Percentiles rank a stretch among this genome's conserved stretches.
Conservation (phyloP, 1,140 invertebrate genomes). For the Rhizoglyphus robini region DNA sequence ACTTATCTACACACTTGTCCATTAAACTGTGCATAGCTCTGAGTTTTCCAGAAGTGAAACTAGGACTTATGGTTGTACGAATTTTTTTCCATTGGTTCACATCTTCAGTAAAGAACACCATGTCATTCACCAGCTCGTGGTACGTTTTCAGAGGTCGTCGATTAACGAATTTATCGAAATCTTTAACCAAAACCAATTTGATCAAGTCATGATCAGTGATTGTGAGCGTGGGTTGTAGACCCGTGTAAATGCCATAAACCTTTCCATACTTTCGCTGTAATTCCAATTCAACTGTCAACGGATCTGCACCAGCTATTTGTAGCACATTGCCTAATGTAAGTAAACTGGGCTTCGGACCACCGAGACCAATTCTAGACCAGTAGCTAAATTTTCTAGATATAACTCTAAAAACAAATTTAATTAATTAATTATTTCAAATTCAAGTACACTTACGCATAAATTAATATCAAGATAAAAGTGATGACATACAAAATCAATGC, state of each 20-base stretch:
- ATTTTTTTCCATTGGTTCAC: slow-evolving; percentile 42
- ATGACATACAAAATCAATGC: too few species aligned
- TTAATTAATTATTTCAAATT: too few species aligned
- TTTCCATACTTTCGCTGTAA: neutral
- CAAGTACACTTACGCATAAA: too few species aligned
- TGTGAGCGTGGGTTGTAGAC: neutral
- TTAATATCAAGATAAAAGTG: too few species aligned
- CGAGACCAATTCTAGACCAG: slow-evolving; percentile 9
- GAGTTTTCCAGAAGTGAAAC: slow-evolving; percentile 44
- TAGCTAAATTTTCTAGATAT: slow-evolving; percentile 1
- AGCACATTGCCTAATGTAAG: slow-evolving; percentile 3
- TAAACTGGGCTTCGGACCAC: slow-evolving; percentile 9
- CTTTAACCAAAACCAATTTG: slow-evolving; percentile 16
- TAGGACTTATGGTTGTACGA: slow-evolving; percentile 39
- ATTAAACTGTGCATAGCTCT: slow-evolving; percentile 38
- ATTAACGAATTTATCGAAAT: slow-evolving; percentile 15
- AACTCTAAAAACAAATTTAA: too few species aligned
- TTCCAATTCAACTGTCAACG: neutral
- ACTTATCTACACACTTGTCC: neutral
- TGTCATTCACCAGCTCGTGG: slow-evolving; percentile 1
- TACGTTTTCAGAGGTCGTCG: neutral
- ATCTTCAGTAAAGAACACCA: neutral
- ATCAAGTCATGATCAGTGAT: slow-evolving; percentile 21
- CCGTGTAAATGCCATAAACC: neutral
- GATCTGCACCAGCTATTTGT: neutral